Conservation (phyloP, 2,797 vertebrate species). For the Lepidocolaptes lacrymiger region DNA sequence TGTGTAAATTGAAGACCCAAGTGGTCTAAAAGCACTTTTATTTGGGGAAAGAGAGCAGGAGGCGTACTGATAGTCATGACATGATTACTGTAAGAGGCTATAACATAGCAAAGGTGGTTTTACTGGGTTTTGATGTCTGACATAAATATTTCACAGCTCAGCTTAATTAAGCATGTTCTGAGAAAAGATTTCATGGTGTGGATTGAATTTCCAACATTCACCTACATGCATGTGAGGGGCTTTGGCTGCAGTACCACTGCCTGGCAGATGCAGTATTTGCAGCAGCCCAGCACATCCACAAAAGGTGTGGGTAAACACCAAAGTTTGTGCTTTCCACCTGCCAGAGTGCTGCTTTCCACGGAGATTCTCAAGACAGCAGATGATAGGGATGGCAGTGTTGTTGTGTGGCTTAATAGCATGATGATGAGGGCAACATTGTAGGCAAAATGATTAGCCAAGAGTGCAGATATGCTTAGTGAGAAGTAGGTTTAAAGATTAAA, state of each 20-base stretch:
- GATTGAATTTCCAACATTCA: not conserved
- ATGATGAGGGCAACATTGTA: not conserved
- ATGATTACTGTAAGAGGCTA: not conserved
- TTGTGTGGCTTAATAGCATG: not conserved
- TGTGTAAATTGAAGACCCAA: not conserved
- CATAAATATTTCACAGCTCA: not conserved
- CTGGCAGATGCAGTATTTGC: fast-evolving
- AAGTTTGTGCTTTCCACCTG: not conserved
- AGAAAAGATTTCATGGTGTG: not conserved
- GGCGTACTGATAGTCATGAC: not conserved
- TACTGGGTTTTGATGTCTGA: not conserved
- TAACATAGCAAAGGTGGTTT: not conserved
- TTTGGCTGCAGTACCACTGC: not conserved
- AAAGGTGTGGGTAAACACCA: not conserved
- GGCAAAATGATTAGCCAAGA: not conserved
- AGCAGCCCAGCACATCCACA: not conserved
- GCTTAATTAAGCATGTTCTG: not conserved
- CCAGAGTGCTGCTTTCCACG: not conserved
- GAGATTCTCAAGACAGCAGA: not conserved
- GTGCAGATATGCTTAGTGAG: not conserved
- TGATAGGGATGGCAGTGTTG: not conserved
- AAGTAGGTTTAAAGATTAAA: not conserved
- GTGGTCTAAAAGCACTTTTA: not conserved
- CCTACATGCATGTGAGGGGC: not conserved
- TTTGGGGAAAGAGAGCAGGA: not conserved